Evolutionary conservation across 2,888 invertebrate genomes (phyloP).

Genomic region (Drosophila anomalipes): DNA sequence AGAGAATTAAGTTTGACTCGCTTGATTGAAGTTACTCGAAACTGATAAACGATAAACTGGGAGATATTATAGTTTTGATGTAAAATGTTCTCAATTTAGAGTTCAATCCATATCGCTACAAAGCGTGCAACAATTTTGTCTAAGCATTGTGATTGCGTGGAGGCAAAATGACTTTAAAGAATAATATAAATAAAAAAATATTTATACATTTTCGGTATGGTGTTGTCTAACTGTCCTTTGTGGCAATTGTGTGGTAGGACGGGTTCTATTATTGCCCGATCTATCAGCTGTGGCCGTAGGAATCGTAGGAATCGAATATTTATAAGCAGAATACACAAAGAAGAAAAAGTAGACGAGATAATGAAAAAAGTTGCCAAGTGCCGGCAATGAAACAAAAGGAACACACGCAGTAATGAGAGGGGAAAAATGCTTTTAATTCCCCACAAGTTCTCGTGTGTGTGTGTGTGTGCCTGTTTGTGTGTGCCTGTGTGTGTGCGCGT

Average conservation of each 20-base stretch:
- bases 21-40: background rate
- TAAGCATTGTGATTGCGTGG: background rate
- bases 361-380: conserved; percentile 20
- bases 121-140: background rate
- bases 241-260: no score
- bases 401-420: conserved; percentile 7
- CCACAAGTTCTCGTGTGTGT: conserved; percentile 38
- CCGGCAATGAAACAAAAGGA: conserved; percentile 19
- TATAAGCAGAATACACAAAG: conserved; percentile 42
- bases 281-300: background rate
- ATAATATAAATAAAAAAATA: background rate
- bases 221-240: background rate
- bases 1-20: background rate
- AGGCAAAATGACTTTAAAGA: background rate
- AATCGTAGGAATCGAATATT: conserved; percentile 55
- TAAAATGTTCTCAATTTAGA: background rate
- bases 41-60: background rate
- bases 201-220: background rate
- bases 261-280: background rate
- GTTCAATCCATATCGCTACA: background rate
- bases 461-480: conserved; percentile 9
- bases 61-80: background rate
- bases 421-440: conserved; percentile 54
- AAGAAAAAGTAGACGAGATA: background rate
- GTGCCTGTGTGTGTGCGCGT: conserved; percentile 10